Evolutionary conservation across 2,888 invertebrate genomes (phyloP).

Genomic region (Lutraria lutraria): DNA sequence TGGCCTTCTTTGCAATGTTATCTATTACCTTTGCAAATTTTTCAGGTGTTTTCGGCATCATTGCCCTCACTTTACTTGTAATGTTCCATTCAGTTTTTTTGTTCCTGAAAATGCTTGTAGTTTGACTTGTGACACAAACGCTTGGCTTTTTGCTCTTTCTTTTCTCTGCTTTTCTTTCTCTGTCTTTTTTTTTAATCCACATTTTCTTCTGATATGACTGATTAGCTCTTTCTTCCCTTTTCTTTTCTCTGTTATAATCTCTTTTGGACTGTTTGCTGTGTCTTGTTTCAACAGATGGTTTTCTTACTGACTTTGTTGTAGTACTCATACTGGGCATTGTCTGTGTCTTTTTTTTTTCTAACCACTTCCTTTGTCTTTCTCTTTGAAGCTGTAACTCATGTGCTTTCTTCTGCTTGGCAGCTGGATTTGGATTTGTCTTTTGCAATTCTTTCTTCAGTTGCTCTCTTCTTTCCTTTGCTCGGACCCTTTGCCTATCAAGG

Average conservation of each 20-base stretch:
- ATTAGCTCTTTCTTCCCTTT: slow-evolving; percentile 28
- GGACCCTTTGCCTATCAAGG: slow-evolving; percentile 29
- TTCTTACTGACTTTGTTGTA: too few relatives aligned
- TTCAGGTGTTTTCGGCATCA: slow-evolving; percentile 41
- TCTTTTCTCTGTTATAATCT: slow-evolving; percentile 49
- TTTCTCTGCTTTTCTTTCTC: slow-evolving; percentile 55
- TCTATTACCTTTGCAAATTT: slow-evolving; percentile 53
- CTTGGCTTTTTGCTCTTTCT: background rate
- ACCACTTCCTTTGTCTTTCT: too few relatives aligned
- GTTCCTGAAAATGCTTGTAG: slow-evolving; percentile 3
- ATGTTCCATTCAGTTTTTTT: slow-evolving; percentile 48
- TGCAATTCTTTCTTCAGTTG: slow-evolving; percentile 37
- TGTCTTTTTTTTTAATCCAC: slow-evolving; percentile 57
- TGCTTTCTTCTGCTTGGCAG: slow-evolving; percentile 31
- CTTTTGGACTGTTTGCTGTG: slow-evolving; percentile 45
- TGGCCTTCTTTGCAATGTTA: slow-evolving; percentile 21
- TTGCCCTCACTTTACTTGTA: slow-evolving; percentile 39
- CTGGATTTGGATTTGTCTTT: slow-evolving; percentile 35
- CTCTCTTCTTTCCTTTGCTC: slow-evolving; percentile 24
- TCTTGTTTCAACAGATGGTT: slow-evolving; percentile 39
- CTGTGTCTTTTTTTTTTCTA: too few relatives aligned
- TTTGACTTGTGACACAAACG: background rate
- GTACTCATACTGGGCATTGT: too few relatives aligned
- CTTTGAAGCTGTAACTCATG: slow-evolving; percentile 43
- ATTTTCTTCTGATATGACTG: slow-evolving; percentile 56